These are phyloP conservation scores for Pteria penguin DNA, from an alignment of 2,888 invertebrate species.

Conservation along the genomic window DNA sequence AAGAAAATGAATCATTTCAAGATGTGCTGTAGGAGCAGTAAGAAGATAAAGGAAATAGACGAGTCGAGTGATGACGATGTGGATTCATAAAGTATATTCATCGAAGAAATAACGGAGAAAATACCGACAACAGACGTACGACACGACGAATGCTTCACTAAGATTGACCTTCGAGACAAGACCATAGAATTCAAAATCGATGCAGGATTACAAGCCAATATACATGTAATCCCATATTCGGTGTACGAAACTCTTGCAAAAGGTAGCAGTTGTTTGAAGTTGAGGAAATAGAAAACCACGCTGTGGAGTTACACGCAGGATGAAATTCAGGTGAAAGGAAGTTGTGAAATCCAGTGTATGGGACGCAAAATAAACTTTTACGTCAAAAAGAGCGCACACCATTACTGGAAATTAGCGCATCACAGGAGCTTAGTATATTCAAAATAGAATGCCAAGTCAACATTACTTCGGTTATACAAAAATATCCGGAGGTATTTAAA, in stretches of 20 bases:
- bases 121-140: not conserved
- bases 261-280: no score
- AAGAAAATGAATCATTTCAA: not conserved
- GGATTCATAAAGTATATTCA: not conserved
- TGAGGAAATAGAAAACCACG: no score
- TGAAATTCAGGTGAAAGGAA: no score
- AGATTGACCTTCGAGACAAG: not conserved
- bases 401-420: no score
- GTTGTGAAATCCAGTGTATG: no score
- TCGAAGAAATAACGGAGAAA: not conserved
- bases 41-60: not conserved
- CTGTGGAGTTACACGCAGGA: no score
- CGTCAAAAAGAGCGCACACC: no score
- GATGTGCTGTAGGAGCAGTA: not conserved
- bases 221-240: no score
- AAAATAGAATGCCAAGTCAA: no score
- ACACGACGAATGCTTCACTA: not conserved
- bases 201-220: conserved; percentile 13
- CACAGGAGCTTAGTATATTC: no score
- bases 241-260: not conserved
- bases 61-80: not conserved
- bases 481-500: not conserved
- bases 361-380: no score
- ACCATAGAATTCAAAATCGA: not conserved
- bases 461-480: not conserved